phyloP scores from a whole-genome alignment of 2,113 vertebrate genomes.

The Talpa occidentalis region DNA sequence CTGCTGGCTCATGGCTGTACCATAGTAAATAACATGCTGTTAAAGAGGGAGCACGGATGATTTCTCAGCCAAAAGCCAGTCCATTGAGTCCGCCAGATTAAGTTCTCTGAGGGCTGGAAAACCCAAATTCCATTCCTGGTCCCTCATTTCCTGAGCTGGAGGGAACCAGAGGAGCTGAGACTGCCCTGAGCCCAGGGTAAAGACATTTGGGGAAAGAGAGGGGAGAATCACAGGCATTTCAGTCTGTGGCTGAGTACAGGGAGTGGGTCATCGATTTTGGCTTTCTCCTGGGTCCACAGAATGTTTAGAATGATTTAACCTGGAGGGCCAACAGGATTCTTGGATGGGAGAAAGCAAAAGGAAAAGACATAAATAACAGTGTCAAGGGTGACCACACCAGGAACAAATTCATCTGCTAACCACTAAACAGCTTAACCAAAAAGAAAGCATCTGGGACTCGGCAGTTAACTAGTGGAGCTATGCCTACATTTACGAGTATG shows the following conservation, averaged over 20 bases:
- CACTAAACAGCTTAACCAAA: background rate
- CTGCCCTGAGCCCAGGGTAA: background rate
- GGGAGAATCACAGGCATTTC: background rate
- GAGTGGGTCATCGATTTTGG: background rate
- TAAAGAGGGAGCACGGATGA: background rate
- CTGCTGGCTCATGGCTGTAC: background rate
- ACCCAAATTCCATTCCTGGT: slow-evolving; percentile 9
- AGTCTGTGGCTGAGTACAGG: background rate
- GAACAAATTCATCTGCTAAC: background rate
- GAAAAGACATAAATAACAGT: background rate
- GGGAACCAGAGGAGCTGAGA: background rate
- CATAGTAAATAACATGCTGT: background rate
- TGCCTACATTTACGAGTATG: background rate
- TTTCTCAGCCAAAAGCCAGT: background rate
- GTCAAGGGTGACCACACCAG: background rate
- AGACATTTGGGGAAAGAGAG: background rate
- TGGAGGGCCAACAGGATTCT: background rate
- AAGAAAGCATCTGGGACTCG: background rate
- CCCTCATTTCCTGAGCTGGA: slow-evolving; percentile 34
- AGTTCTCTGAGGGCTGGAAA: background rate
- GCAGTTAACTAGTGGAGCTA: background rate
- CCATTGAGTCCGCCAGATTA: background rate
- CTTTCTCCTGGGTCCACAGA: background rate
- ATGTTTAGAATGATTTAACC: background rate
- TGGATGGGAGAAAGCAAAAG: background rate